phyloP scores from a whole-genome alignment of 2,888 invertebrate genomes.

The Ryuthela nishihirai region DNA sequence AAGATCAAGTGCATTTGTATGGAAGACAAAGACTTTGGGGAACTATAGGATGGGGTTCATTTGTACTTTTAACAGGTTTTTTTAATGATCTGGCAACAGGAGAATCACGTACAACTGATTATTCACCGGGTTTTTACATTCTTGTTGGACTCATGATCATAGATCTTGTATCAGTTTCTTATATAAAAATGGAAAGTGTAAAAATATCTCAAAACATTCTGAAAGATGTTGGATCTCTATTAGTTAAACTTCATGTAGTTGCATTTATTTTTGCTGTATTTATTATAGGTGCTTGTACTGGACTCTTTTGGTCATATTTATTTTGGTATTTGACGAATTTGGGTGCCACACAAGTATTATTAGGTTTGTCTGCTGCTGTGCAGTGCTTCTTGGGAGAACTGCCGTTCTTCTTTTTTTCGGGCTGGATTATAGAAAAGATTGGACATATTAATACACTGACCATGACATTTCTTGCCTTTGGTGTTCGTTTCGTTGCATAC shows the following conservation, averaged over 20 bases:
- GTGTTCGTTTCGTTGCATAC: constrained; percentile 74
- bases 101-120: constrained; percentile 23
- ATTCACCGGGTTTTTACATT: constrained; percentile 33
- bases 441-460: constrained; percentile 81
- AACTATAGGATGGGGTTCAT: constrained; percentile 78
- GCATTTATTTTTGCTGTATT: constrained; percentile 31
- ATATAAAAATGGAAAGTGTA: constrained; percentile 25
- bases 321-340: constrained; percentile 37
- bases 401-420: constrained; percentile 51
- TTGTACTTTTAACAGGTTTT: constrained; percentile 70
- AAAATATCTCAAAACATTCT: constrained; percentile 28
- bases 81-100: constrained; percentile 60
- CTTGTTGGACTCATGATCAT: constrained; percentile 12
- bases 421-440: constrained; percentile 68
- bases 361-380: constrained; percentile 40
- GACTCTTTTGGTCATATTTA: constrained; percentile 41
- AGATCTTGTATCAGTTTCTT: constrained; percentile 18
- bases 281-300: constrained; percentile 40
- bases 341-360: constrained; percentile 25
- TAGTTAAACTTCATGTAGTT: constrained; percentile 16
- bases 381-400: constrained; percentile 42
- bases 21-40: constrained; percentile 86
- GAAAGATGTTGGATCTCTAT: constrained; percentile 22
- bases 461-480: constrained; percentile 72
- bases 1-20: constrained; percentile 69